These are phyloP conservation scores for Leptopilina clavipes DNA, from an alignment of 1,140 invertebrate genomes.

Conservation along the genomic window DNA sequence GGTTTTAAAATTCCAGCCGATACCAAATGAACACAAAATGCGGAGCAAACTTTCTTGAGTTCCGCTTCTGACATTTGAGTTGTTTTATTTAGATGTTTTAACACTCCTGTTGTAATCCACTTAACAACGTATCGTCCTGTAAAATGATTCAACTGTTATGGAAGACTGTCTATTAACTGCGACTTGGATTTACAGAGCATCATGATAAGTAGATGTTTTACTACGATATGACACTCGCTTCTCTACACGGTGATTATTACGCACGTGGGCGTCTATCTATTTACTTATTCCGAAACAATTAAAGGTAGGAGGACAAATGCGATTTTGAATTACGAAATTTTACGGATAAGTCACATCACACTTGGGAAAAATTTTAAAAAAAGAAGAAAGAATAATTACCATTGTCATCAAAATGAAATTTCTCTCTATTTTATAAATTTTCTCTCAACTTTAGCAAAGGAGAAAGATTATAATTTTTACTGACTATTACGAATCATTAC, in stretches of 20 bases:
- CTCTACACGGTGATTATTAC: conserved; percentile 25
- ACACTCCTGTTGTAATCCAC: conserved; percentile 88
- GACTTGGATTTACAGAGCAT: conserved; percentile 22
- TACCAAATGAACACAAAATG: conserved; percentile 93
- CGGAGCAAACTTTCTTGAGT: conserved; percentile 83
- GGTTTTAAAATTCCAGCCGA: conserved; percentile 89
- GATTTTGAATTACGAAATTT: conserved; percentile 8
- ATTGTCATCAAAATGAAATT: not conserved
- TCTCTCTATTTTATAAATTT: not conserved
- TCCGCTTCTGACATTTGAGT: conserved; percentile 80
- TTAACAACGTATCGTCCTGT: conserved; percentile 93
- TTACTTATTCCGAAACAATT: conserved; percentile 36
- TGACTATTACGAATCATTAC: no score
- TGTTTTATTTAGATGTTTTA: conserved; percentile 79
- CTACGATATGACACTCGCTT: conserved; percentile 33
- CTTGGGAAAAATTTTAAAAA: not conserved
- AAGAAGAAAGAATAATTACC: not conserved
- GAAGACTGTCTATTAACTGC: not conserved
- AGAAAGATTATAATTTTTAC: no score
- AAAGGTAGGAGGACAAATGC: conserved; percentile 24
- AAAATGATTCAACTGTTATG: not conserved
- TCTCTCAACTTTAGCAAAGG: not conserved
- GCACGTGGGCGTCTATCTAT: conserved; percentile 9
- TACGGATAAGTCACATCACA: not conserved
- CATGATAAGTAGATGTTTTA: conserved; percentile 35